Conservation (phyloP, 2,113 vertebrate species). For the Pterophyllum scalare region DNA sequence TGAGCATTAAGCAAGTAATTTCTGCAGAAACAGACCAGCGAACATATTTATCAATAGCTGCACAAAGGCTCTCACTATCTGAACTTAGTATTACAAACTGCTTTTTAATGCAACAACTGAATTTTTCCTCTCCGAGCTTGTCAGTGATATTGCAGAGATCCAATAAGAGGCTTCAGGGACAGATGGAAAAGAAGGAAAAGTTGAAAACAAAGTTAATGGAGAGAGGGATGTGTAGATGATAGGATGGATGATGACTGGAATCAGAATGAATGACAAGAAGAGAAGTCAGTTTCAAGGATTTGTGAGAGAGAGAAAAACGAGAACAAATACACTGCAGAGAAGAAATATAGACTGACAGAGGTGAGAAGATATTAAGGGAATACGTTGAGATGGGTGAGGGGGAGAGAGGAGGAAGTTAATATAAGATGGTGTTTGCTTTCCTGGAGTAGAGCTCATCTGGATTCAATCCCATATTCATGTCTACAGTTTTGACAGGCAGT, state of each 20-base stretch:
- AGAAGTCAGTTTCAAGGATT: slow-evolving; percentile 17
- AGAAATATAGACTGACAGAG: slow-evolving; percentile 19
- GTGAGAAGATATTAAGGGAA: neutral
- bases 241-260: neutral
- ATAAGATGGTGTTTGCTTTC: slow-evolving; percentile 45
- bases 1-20: neutral
- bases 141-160: neutral
- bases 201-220: neutral
- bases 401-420: slow-evolving; percentile 37
- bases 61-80: neutral
- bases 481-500: slow-evolving; percentile 34
- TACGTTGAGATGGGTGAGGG: neutral
- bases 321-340: slow-evolving; percentile 14
- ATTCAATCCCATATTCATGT: slow-evolving; percentile 50
- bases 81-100: neutral
- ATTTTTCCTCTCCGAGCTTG: neutral
- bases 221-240: neutral
- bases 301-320: neutral
- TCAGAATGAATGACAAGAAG: neutral
- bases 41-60: neutral
- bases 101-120: neutral
- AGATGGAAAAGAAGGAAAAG: neutral
- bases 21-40: neutral
- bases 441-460: slow-evolving; percentile 45
- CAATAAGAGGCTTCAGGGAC: neutral